Evolutionary conservation across 1,140 invertebrate genomes (phyloP).

Genomic region (Microplitis mediator): DNA sequence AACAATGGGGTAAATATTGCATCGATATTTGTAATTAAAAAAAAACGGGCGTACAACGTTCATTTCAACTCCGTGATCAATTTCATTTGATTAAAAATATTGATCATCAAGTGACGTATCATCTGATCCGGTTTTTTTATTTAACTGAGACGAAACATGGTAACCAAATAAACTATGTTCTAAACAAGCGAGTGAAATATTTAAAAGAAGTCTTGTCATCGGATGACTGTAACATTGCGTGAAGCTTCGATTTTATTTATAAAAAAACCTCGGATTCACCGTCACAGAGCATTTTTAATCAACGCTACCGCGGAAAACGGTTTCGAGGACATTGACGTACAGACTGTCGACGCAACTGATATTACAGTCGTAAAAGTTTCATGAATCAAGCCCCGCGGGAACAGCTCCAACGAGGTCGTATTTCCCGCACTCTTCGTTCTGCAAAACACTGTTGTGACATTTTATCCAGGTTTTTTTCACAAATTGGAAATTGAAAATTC

Average conservation of each 20-base stretch:
- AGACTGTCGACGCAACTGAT: constrained; percentile 25
- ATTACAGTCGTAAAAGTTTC: constrained; percentile 27
- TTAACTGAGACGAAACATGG: too few relatives aligned
- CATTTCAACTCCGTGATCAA: too few relatives aligned
- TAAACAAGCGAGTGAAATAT: neutral
- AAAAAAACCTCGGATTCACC: neutral
- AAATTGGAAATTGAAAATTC: constrained; percentile 24
- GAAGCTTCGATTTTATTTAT: neutral
- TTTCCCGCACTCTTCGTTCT: neutral
- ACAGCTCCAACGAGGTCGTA: constrained; percentile 15
- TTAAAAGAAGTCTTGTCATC: neutral
- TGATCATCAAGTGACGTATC: too few relatives aligned
- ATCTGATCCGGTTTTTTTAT: too few relatives aligned
- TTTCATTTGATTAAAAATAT: too few relatives aligned
- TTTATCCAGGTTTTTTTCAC: constrained; percentile 1
- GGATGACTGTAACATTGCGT: neutral
- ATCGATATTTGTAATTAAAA: too few relatives aligned
- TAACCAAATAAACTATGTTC: neutral
- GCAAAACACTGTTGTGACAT: constrained; percentile 5
- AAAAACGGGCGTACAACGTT: too few relatives aligned
- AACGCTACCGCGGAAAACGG: constrained; percentile 13
- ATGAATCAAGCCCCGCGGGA: constrained; percentile 26
- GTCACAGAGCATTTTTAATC: constrained; percentile 31
- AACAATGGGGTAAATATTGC: too few relatives aligned
- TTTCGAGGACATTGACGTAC: constrained; percentile 25